Conservation (phyloP, 1,140 invertebrate genomes). For the Agraylea sexmaculata region DNA sequence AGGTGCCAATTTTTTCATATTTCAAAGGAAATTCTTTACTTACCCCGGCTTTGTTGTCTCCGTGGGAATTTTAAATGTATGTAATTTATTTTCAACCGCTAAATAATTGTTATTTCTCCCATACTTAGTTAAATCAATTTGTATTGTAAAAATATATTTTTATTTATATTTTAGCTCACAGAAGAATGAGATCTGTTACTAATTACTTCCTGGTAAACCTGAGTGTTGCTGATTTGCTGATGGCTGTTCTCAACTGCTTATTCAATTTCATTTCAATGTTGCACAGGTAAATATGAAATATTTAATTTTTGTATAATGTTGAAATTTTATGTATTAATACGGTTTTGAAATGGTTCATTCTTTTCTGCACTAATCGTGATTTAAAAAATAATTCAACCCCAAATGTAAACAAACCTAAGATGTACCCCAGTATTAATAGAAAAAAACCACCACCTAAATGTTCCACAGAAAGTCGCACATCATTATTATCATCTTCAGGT, state of each 20-base stretch:
- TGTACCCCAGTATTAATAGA: conserved; percentile 30
- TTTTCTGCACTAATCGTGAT: conserved; percentile 1
- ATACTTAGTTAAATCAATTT: conserved; percentile 1
- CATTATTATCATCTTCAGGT: conserved; percentile 16
- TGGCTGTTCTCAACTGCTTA: conserved; percentile 83
- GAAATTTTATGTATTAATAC: no score
- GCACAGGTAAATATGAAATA: conserved; percentile 42
- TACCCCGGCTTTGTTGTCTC: no score
- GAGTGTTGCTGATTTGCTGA: conserved; percentile 83
- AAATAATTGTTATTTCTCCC: no score
- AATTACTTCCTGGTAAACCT: conserved; percentile 95
- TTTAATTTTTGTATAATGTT: not conserved
- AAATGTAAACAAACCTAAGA: conserved; percentile 23
- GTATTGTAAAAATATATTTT: conserved; percentile 11
- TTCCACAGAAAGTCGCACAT: conserved; percentile 31
- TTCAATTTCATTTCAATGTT: conserved; percentile 91
- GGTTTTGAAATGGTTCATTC: no score
- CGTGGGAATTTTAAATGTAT: no score
- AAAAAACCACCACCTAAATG: conserved; percentile 40
- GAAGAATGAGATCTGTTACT: conserved; percentile 87
- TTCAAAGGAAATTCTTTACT: no score
- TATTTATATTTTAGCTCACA: conserved; percentile 49
- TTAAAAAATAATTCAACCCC: conserved; percentile 23
- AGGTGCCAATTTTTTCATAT: no score
- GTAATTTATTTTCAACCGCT: no score